phyloP scores from a whole-genome alignment of 2,888 invertebrate genomes.

The Polymixis flavicincta region DNA sequence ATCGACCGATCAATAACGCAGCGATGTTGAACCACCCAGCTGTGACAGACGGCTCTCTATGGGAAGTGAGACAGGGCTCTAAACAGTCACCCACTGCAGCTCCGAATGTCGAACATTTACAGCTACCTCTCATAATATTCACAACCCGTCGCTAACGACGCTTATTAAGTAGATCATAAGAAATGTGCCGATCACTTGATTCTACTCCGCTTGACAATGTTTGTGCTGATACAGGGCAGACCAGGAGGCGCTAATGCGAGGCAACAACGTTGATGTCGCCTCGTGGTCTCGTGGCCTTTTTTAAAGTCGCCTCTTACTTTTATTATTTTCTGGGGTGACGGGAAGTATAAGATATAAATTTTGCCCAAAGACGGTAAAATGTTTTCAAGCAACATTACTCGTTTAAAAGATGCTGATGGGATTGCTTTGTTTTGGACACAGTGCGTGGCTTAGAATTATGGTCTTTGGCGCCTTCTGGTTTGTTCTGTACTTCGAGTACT shows the following conservation, averaged over 20 bases:
- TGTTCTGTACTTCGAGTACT: neutral
- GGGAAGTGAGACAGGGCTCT: constrained; percentile 64
- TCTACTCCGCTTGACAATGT: constrained; percentile 69
- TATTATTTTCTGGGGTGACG: too few relatives aligned
- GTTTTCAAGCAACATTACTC: neutral
- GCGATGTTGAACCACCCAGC: neutral
- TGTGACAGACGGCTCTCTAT: constrained; percentile 68
- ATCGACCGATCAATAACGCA: constrained; percentile 11
- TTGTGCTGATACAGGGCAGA: constrained; percentile 5
- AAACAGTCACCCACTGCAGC: constrained; percentile 76
- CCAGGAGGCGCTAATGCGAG: neutral
- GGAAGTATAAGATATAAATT: neutral
- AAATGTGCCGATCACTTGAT: constrained; percentile 81
- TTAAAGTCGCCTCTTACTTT: neutral
- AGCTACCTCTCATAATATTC: constrained; percentile 74
- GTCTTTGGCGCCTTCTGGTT: neutral
- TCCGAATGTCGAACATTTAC: constrained; percentile 67
- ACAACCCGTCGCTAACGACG: constrained; percentile 80
- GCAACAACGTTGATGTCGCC: too few relatives aligned
- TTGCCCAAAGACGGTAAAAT: neutral
- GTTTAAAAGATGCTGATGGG: neutral
- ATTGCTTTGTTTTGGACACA: neutral
- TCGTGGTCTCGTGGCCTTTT: too few relatives aligned
- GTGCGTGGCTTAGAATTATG: neutral
- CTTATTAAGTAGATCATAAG: constrained; percentile 85